These are phyloP conservation scores for Myopa testacea DNA, from an alignment of 2,888 invertebrate genomes.

Conservation along the genomic window DNA sequence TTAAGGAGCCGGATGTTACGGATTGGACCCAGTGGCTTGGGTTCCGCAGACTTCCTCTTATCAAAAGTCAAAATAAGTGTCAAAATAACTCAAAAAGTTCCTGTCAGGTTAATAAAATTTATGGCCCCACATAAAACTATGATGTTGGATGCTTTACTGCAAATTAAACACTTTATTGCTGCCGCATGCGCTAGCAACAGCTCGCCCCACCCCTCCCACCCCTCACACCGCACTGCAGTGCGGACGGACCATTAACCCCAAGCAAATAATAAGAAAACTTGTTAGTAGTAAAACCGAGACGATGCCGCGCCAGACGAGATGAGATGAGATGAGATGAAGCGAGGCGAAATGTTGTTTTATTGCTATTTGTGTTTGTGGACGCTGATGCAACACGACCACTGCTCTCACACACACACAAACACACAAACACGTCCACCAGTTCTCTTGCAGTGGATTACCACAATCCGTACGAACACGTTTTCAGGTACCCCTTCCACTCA, in stretches of 20 bases:
- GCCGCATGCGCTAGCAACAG: not conserved
- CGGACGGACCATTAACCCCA: slow-evolving; percentile 18
- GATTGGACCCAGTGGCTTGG: too few species aligned
- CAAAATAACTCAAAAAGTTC: slow-evolving; percentile 1
- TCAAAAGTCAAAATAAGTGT: not conserved
- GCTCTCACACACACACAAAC: not conserved
- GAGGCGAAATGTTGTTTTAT: slow-evolving; percentile 19
- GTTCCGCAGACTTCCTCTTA: not conserved
- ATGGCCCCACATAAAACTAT: slow-evolving; percentile 18
- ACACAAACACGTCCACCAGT: not conserved
- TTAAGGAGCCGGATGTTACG: too few species aligned
- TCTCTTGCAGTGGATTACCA: slow-evolving; percentile 17
- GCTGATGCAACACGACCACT: not conserved
- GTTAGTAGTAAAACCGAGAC: slow-evolving; percentile 17
- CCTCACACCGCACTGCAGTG: not conserved
- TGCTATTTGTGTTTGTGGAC: slow-evolving; percentile 21
- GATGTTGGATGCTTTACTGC: slow-evolving; percentile 16
- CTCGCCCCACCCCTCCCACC: not conserved
- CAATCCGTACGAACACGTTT: slow-evolving; percentile 10
- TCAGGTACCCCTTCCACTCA: not conserved
- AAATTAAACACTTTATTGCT: slow-evolving; percentile 22
- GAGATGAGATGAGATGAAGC: not conserved
- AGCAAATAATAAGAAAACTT: slow-evolving; percentile 25
- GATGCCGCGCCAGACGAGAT: not conserved
- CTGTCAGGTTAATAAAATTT: slow-evolving; percentile 18